Evolutionary conservation across 30 jellyfish, hydroid and myxozoan species (phyloP).

Genomic region (Sanderia malayensis): DNA sequence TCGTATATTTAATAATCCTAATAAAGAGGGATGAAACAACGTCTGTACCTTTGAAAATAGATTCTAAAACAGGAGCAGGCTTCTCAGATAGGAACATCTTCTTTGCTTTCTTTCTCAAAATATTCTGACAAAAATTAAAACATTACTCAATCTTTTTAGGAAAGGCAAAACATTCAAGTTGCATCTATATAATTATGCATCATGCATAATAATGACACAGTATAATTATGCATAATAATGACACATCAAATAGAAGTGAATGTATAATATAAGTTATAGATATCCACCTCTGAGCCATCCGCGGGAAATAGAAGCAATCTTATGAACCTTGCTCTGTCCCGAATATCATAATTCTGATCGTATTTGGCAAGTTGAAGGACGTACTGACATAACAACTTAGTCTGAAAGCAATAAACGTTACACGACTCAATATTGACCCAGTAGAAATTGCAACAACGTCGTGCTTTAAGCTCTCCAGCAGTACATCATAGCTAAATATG

Average conservation of each 20-base stretch:
- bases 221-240: too few species aligned
- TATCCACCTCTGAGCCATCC: conserved; percentile 78
- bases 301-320: conserved; percentile 71
- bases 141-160: neutral
- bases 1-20: too few species aligned
- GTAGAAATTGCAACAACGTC: too few species aligned
- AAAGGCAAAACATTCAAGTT: neutral
- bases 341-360: conserved; percentile 84
- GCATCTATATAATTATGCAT: too few species aligned
- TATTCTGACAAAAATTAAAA: conserved; percentile 10
- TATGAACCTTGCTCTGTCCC: conserved; percentile 86
- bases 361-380: conserved; percentile 89
- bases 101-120: conserved; percentile 87
- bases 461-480: too few species aligned
- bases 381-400: conserved; percentile 74
- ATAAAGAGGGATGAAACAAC: too few species aligned
- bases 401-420: conserved; percentile 39
- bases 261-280: too few species aligned
- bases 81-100: conserved; percentile 80
- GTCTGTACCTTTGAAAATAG: conserved; percentile 91
- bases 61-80: conserved; percentile 94
- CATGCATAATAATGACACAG: too few species aligned
- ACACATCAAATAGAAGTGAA: too few species aligned
- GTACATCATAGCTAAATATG: too few species aligned
- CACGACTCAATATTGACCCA: too few species aligned